Conservation (phyloP, 2,888 invertebrate genomes). For the Ceratothoa steindachneri region DNA sequence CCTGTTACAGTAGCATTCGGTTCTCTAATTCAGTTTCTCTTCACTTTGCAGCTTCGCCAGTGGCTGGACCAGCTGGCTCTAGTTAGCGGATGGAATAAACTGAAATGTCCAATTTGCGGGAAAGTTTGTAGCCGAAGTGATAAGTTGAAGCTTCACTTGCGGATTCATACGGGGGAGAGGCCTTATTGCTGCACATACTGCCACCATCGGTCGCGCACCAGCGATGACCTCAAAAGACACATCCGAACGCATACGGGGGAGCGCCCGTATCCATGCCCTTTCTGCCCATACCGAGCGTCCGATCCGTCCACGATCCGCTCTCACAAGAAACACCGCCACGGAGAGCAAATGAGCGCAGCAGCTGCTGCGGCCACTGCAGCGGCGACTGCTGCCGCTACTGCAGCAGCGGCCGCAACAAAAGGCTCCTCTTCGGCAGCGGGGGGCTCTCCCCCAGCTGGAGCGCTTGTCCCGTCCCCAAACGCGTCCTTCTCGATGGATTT, state of each 20-base stretch:
- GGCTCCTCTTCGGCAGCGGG: background rate
- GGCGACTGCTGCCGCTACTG: constrained; percentile 15
- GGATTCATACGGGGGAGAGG: constrained; percentile 40
- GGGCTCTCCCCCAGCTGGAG: background rate
- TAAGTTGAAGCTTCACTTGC: constrained; percentile 39
- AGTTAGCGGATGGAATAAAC: constrained; percentile 30
- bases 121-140: constrained; percentile 42
- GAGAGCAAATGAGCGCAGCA: constrained; percentile 30
- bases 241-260: constrained; percentile 43
- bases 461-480: background rate
- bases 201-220: constrained; percentile 36
- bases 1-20: no score
- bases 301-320: constrained; percentile 45
- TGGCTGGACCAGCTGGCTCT: constrained; percentile 39
- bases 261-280: constrained; percentile 40
- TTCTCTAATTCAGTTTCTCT: background rate
- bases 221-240: constrained; percentile 43
- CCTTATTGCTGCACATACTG: constrained; percentile 41
- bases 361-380: constrained; percentile 17
- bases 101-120: constrained; percentile 42
- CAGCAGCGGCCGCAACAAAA: background rate
- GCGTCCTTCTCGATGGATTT: background rate
- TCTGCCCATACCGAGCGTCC: constrained; percentile 37
- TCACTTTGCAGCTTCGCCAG: constrained; percentile 39
- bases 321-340: constrained; percentile 39